phyloP scores from a whole-genome alignment of 2,888 invertebrate genomes.

The Lasioglossum oenotherae region DNA sequence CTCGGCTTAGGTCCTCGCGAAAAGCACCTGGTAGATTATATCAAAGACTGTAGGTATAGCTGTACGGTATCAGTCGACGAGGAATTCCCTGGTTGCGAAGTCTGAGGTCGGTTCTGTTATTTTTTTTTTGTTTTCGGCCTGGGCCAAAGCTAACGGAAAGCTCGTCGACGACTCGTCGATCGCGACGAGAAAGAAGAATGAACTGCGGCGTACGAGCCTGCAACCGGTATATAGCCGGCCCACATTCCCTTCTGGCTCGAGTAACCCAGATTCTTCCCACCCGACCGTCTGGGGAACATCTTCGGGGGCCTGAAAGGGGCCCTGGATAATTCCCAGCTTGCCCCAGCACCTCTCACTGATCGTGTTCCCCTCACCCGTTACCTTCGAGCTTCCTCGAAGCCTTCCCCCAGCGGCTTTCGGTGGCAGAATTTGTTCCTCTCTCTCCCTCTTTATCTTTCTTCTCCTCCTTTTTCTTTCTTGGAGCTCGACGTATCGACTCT shows the following conservation, averaged over 20 bases:
- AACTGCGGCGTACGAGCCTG: constrained; percentile 80
- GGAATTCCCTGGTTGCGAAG: constrained; percentile 3
- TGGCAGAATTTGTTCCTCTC: constrained; percentile 44
- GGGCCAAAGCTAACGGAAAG: constrained; percentile 10
- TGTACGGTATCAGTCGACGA: background rate
- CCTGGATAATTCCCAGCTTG: constrained; percentile 58
- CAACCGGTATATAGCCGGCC: constrained; percentile 83
- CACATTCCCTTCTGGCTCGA: constrained; percentile 83
- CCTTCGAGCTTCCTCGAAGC: constrained; percentile 43
- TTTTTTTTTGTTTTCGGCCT: background rate
- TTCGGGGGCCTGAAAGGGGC: constrained; percentile 64
- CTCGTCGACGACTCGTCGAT: constrained; percentile 48
- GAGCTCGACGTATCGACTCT: constrained; percentile 34
- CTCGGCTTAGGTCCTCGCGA: background rate
- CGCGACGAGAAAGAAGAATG: constrained; percentile 75
- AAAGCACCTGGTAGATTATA: background rate
- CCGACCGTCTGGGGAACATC: constrained; percentile 60
- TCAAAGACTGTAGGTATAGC: background rate
- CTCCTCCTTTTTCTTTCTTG: background rate
- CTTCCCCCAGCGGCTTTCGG: constrained; percentile 33
- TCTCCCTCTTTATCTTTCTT: background rate
- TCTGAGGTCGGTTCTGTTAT: background rate
- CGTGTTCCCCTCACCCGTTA: constrained; percentile 44
- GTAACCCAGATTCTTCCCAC: constrained; percentile 84
- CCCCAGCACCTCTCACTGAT: constrained; percentile 53